Evolutionary conservation across 2,888 invertebrate genomes (phyloP).

Genomic region (Caradrina clavipalpis): DNA sequence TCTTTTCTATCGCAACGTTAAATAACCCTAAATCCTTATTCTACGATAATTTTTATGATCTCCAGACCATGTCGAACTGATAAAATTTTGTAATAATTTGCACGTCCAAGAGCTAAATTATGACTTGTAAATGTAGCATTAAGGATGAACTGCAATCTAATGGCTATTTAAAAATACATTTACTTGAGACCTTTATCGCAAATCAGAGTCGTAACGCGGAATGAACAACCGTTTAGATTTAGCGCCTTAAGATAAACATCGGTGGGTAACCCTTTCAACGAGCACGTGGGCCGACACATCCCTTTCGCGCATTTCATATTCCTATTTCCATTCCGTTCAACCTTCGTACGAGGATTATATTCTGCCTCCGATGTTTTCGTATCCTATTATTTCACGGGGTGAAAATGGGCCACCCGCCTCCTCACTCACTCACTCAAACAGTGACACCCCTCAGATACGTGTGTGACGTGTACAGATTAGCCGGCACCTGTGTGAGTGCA

Average conservation of each 20-base stretch:
- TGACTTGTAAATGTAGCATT: slow-evolving; percentile 54
- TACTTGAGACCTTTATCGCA: slow-evolving; percentile 58
- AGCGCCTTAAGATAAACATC: slow-evolving; percentile 84
- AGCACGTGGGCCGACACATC: slow-evolving; percentile 83
- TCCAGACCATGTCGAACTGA: slow-evolving; percentile 59
- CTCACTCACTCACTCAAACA: slow-evolving; percentile 82
- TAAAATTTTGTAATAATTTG: slow-evolving; percentile 63
- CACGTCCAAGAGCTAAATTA: slow-evolving; percentile 59
- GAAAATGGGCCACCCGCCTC: slow-evolving; percentile 90
- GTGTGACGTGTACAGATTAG: slow-evolving; percentile 73
- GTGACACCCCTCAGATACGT: slow-evolving; percentile 74
- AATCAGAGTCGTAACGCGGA: slow-evolving; percentile 69
- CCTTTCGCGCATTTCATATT: slow-evolving; percentile 90
- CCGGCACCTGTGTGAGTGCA: slow-evolving; percentile 72
- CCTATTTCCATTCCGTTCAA: slow-evolving; percentile 89
- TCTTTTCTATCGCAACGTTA: slow-evolving; percentile 39
- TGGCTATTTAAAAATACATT: slow-evolving; percentile 62
- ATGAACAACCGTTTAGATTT: slow-evolving; percentile 84
- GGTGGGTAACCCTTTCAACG: slow-evolving; percentile 84
- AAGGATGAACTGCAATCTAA: slow-evolving; percentile 57
- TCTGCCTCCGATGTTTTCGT: slow-evolving; percentile 90
- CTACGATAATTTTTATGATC: slow-evolving; percentile 48
- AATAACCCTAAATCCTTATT: slow-evolving; percentile 42
- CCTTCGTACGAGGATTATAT: slow-evolving; percentile 90
- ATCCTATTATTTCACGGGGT: slow-evolving; percentile 91